A percentile compares a stretch with the other conserved stretches of the same genome.
Conservation (phyloP, 2,113 vertebrate genomes). For the Andinoacara biseriatus region DNA sequence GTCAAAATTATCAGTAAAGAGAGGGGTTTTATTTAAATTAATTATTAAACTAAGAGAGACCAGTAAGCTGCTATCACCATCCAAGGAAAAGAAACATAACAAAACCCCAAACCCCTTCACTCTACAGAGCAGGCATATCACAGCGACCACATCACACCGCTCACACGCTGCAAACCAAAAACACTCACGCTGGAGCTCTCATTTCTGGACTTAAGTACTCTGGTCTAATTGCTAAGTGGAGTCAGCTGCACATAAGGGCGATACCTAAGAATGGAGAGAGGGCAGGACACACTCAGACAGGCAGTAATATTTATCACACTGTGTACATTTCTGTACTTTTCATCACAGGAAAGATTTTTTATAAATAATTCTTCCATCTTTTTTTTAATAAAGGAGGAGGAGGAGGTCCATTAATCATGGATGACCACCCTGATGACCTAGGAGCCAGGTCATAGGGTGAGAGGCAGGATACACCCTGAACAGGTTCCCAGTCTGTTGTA, state of each 20-base stretch:
- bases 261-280: background rate
- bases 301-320: background rate
- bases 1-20: background rate
- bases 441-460: background rate
- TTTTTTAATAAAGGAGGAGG: no score
- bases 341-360: background rate
- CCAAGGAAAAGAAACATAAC: background rate
- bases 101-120: background rate
- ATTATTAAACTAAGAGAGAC: background rate
- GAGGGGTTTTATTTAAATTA: background rate
- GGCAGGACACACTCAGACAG: background rate
- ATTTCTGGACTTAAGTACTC: background rate
- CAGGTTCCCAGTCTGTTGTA: background rate
- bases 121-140: background rate
- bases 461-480: background rate
- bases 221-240: background rate
- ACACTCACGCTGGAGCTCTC: background rate
- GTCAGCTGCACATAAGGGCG: background rate
- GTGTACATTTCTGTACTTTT: background rate
- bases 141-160: background rate
- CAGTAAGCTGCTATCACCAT: background rate
- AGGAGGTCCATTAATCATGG: background rate
- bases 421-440: background rate
- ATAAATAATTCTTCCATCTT: background rate
- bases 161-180: background rate